Base-by-base conservation (phyloP, 2,888 invertebrate species). In the Hipparchia sbordonii region DNA sequence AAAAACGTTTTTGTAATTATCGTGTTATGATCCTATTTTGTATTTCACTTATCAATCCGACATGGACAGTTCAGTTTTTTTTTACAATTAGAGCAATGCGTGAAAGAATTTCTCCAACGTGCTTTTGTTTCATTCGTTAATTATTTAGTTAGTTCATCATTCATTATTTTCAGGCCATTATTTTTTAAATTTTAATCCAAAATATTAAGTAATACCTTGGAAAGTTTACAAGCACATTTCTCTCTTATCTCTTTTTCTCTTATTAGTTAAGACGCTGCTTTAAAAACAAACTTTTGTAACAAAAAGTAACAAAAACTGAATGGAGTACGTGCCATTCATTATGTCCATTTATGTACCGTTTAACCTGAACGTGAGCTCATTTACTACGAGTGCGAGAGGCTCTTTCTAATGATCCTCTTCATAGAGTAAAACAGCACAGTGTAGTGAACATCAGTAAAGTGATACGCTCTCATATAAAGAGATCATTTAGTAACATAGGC, bases 321-420 rank as follows among this genome's bases (percentile, higher is more conserved):
- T 12, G 65, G 9, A 6, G n/a, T 8, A 45, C 45, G 62, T 12
- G 51, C 51, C 12, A 33, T 52, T 65, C 51, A 65, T 65, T 65
- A 51, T 65, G 65, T 12, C 65, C 51, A 33, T 51, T 33, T 51
- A 65, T 52, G 65, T 65, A 51, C 65, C 65, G 65, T 33, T 65
- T 65, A 51, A 52, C 51, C 51, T 52, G 51, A 51, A 65, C 65
- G 51, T 65, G 65, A 65, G 65, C 51, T 65, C 51, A 65, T 65
- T 65, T 65, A 65, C 33, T 12, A 33, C 23, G 48, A 52, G 12
- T 12, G 51, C 13, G 52, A 65, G 65, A 33, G 33, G 33, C 33
- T 65, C 65, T 65, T 52, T 65, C 12, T 33, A 65, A 52, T 65
- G 65, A 65, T 39, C 10, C 52, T 65, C 33, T 65, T 23, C 33